Evolutionary conservation across 2,888 invertebrate species (phyloP).

Genomic region (Steinernema scapterisci): DNA sequence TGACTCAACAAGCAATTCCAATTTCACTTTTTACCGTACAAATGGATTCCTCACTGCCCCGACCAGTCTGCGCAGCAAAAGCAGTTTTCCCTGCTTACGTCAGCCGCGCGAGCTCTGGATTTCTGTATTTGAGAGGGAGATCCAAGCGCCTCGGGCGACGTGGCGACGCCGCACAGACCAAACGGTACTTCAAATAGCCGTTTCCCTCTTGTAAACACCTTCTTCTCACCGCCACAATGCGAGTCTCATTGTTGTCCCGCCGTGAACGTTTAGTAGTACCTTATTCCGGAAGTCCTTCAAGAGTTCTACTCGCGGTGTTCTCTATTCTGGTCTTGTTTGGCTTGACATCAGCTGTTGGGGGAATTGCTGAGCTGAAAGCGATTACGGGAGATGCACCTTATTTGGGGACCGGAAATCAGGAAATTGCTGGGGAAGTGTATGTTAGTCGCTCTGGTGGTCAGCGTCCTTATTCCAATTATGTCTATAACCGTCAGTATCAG

Average conservation of each 20-base stretch:
- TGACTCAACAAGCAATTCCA: not conserved
- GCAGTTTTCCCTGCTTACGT: conserved; percentile 29
- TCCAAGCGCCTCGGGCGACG: not conserved
- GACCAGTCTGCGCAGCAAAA: conserved; percentile 1
- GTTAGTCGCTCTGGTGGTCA: not conserved
- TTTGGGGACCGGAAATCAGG: conserved; percentile 50
- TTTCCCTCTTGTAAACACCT: not conserved
- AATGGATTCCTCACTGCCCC: no score
- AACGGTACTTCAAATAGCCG: conserved; percentile 9
- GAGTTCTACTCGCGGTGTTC: not conserved
- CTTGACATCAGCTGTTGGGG: conserved; percentile 41
- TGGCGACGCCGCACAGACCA: not conserved
- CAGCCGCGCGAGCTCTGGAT: not conserved
- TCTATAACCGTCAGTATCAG: conserved; percentile 16
- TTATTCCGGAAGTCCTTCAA: no score
- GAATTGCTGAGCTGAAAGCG: conserved; percentile 48
- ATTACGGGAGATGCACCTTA: conserved; percentile 52
- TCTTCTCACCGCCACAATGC: conserved; percentile 9
- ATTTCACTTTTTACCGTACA: conserved; percentile 4
- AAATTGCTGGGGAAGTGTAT: conserved; percentile 48
- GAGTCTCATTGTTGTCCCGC: no score
- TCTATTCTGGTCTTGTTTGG: not conserved
- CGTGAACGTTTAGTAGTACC: no score
- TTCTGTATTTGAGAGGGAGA: no score
- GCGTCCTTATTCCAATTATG: not conserved